Percentiles rank a stretch among this genome's conserved stretches.
Evolutionary conservation across 2,797 vertebrate species (phyloP).

Genomic region (Sebastolobus alascanus): DNA sequence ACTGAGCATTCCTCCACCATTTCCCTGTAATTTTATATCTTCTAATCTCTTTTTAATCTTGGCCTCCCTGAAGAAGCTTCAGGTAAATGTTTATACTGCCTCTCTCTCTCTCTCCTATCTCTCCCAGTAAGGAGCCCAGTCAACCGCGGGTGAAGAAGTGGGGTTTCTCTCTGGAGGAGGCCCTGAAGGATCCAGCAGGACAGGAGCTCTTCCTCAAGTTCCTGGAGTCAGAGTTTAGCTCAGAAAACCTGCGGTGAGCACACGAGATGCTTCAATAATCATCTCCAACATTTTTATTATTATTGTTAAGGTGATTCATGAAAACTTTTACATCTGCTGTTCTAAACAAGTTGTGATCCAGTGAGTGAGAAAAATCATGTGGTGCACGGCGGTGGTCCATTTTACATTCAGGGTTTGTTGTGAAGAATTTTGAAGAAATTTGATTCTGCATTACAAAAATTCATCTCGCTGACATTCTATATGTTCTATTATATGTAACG

Average conservation of each 20-base stretch:
- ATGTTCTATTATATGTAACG: neutral
- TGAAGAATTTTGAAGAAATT: neutral
- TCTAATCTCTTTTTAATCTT: conserved; percentile 19
- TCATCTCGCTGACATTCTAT: neutral
- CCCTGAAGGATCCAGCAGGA: conserved; percentile 94
- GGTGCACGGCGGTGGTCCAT: neutral
- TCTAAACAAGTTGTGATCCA: neutral
- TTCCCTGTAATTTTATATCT: conserved; percentile 20
- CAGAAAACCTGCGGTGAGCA: conserved; percentile 96
- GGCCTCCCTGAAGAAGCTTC: conserved; percentile 3
- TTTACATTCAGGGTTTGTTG: neutral
- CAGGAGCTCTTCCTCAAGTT: conserved; percentile 97
- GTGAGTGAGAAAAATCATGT: neutral
- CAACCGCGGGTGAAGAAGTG: conserved; percentile 97
- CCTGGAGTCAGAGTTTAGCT: conserved; percentile 98
- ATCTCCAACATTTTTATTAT: neutral
- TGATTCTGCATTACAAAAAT: neutral
- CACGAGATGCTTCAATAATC: neutral
- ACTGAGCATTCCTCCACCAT: neutral
- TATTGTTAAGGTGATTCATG: too few relatives aligned
- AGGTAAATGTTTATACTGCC: neutral
- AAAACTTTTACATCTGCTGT: neutral
- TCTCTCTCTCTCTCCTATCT: neutral
- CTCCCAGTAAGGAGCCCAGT: conserved; percentile 94
- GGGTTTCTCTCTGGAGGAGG: conserved; percentile 96